Evolutionary conservation across 2,888 invertebrate genomes (phyloP), one percentile per base, ranked within the genome.

Genomic region (Meandrusa payeni): DNA sequence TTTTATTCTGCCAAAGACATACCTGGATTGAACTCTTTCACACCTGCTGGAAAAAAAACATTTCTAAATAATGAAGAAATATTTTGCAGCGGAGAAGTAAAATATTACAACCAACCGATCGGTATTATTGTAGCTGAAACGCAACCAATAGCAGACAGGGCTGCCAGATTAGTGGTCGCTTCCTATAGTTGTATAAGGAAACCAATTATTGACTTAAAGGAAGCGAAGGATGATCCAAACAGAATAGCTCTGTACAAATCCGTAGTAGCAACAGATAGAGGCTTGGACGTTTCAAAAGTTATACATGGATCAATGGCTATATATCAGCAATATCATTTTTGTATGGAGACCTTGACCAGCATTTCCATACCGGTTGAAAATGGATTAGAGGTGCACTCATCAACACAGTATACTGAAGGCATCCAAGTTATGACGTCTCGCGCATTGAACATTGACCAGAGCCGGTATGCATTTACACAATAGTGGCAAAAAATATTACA

Each of bases 1-100:
- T 91, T 91, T 52, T 88, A 90, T 41, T 81, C 89, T 22, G 92
- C 91, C 4, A 89, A 90, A 60, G 93, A 94, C 55, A 89, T 94
- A 34, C 93, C 93, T 0, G 93, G 93, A 0, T 64, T 75, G 22
- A 94, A 93, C 64, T 68, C 76, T 5, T 90, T 87, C 46, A 76
- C 80, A 27, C 65, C 70, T 6, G 50, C 31, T 0, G 65, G 60
- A 1, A 45, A 50, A 36, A 50, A 15, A 6, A 24, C 40, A 6
- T 17, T 51, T 0, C 52, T 53, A 12, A 44, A 36, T 0, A 53
- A 67, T 5, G 77, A 89, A 63, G 86, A 89, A 69, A 54, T 89
- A 3, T 73, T 90, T 41, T 89, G 89, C 47, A 78, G 76, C 39
- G 83, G 82, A 0, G 65, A 79, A 32, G 86, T 93, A 0, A 68